Percentiles rank a stretch among this genome's conserved stretches.
Conservation (phyloP, 2,113 vertebrate species). For the Dromaius novaehollandiae region DNA sequence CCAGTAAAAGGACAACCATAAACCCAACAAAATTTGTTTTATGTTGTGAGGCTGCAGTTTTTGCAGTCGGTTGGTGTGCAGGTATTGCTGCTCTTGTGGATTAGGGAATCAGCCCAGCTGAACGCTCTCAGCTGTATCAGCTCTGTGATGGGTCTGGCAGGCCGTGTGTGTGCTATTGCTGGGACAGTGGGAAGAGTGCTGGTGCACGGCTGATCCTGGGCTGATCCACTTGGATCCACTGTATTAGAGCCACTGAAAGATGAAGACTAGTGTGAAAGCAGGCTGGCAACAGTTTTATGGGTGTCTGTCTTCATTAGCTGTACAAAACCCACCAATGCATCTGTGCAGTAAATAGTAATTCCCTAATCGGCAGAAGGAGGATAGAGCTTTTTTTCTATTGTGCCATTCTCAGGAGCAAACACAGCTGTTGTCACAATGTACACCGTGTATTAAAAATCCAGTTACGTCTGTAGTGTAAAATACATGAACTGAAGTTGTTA, state of each 20-base stretch:
- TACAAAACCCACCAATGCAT: neutral
- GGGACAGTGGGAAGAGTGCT: neutral
- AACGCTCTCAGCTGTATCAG: neutral
- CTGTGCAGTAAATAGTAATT: neutral
- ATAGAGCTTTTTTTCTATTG: neutral
- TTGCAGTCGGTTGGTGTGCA: neutral
- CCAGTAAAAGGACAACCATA: neutral
- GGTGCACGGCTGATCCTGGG: neutral
- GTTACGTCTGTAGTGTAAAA: neutral
- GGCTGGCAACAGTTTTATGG: neutral
- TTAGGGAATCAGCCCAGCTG: neutral
- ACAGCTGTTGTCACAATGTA: neutral
- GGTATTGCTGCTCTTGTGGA: neutral
- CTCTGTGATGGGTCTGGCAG: neutral
- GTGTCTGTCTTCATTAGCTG: neutral
- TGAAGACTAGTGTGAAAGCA: neutral
- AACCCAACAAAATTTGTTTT: neutral
- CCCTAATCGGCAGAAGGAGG: neutral
- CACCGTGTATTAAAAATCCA: neutral
- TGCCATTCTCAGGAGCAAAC: neutral
- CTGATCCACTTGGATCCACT: neutral
- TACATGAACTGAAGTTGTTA: neutral
- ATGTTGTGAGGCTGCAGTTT: neutral
- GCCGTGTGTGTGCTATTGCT: neutral
- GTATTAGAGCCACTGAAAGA: neutral